Base-by-base conservation (phyloP, 2,888 invertebrate genomes). In the Drosophila tripunctata region DNA sequence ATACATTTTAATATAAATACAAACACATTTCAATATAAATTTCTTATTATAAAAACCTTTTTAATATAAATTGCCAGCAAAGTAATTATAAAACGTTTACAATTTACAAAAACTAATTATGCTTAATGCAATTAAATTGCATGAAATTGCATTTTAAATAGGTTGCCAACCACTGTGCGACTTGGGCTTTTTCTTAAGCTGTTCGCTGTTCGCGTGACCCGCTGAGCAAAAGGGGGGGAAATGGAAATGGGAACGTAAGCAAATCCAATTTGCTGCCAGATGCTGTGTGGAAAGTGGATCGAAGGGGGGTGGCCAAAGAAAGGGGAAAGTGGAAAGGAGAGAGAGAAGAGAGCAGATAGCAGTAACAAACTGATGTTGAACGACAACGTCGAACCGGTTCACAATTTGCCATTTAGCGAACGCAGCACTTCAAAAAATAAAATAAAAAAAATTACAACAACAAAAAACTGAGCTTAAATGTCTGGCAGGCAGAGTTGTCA, bases 181-280 rank as follows among this genome's bases (percentile, higher is more conserved):
- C 33, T 73, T 64, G 44, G 47, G 63, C 55, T 67, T 33, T 50
- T 41, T 43, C 45, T 48, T 45, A n/a, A n/a, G n/a, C 73, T 78
- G n/a, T 78, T 76, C 27, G 8, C 10, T 27, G 78, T 67, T 77
- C 68, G 81, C 55, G 63, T 64, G 66, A 64, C 62, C 65, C 45
- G 68, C 61, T 65, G 57, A 57, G 72, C 47, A 48, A 64, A 51
- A 38, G 52, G 40, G 45, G 61, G n/a, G n/a, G n/a, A n/a, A n/a
- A n/a, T n/a, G n/a, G 52, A 71, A 76, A 65, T 57, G 65, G 61
- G 65, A 76, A 66, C 66, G 72, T 71, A 76, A 57, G 73, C 76
- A 76, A 65, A 65, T 61, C 66, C 65, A 71, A 73, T 73, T 73
- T 61, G 71, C 45, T 52, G 30, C 54, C 43, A 7, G 56, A 60